phyloP scores from a whole-genome alignment of 1,140 invertebrate genomes.

The Choristoneura fumiferana region DNA sequence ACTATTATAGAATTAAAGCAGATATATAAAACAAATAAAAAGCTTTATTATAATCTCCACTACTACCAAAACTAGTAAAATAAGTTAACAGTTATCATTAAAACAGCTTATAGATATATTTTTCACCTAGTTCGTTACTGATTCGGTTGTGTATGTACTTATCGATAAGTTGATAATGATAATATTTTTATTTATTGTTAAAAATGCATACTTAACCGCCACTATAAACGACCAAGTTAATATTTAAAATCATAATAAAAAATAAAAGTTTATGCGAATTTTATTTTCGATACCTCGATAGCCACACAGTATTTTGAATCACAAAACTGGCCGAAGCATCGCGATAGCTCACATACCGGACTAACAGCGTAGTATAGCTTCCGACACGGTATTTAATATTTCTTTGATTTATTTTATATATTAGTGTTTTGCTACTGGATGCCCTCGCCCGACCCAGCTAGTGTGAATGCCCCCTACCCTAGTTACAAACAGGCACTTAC shows the following conservation, averaged over 20 bases:
- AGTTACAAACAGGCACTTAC: conserved; percentile 66
- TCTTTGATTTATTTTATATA: conserved; percentile 52
- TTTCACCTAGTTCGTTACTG: conserved; percentile 60
- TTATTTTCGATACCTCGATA: conserved; percentile 8
- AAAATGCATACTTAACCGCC: conserved; percentile 71
- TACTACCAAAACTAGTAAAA: conserved; percentile 63
- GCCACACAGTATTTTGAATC: background rate
- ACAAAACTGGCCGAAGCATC: conserved; percentile 27
- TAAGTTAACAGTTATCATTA: conserved; percentile 41
- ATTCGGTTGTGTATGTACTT: conserved; percentile 77
- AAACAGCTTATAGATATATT: conserved; percentile 45
- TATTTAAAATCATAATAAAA: conserved; percentile 69
- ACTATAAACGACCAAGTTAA: conserved; percentile 61
- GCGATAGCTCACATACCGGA: conserved; percentile 76
- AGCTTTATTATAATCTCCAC: conserved; percentile 56
- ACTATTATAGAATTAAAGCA: conserved; percentile 53
- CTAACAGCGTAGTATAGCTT: conserved; percentile 64
- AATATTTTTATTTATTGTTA: conserved; percentile 48
- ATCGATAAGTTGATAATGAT: conserved; percentile 69
- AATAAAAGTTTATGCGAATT: conserved; percentile 22
- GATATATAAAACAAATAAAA: conserved; percentile 40
- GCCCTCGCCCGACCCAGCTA: conserved; percentile 72
- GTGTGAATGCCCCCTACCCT: conserved; percentile 72
- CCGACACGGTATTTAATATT: conserved; percentile 60
- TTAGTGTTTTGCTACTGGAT: conserved; percentile 72